Base-by-base conservation (phyloP, 2,113 vertebrate species). In the Ameiurus melas region DNA sequence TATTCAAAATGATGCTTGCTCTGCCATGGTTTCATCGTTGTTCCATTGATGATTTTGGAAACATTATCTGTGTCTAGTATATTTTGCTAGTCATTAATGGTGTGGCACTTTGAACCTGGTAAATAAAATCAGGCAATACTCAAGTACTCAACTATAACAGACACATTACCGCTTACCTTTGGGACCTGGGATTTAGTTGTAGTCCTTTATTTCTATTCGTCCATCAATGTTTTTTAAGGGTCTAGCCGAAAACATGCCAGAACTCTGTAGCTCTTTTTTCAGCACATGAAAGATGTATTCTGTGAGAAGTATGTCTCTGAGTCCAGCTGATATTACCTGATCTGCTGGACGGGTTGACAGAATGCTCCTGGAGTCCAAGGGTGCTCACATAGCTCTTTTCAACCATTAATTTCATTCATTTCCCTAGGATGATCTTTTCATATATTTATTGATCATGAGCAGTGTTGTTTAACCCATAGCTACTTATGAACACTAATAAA, bases 181-280 rank as follows among this genome's bases (percentile, higher is more conserved):
- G 36, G 19, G 5, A 30, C 64, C 64, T 68, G 64, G 39, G 5
- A 39, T 75, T 75, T 25, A 43, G 14, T 12, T 77, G 12, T 77
- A 51, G 14, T 78, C 43, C 4, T 51, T n/a, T n/a, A 27, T 53
- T 75, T 47, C 68, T 71, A 20, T 36, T 71, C 30, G 36, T 33
- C 6, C 0, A 3, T 36, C 71, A 43, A 0, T 10, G 22, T 39
- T 39, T 36, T 17, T 39, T 20, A 64, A 64, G 68, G 14, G 16
- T 33, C n/a, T 70, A 47, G 39, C 36, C 27, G 73, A 78, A 51
- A 78, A 78, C 75, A 55, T 0, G 7, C 16, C 47, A 30, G 13
- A n/a, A n/a, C 43, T 68, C 36, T 53, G 39, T 27, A 68, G 64
- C 20, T 75, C 70, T n/a, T 60, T 77, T 84, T 84, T 84, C 82